Evolutionary conservation across 2,888 invertebrate genomes (phyloP).

Genomic region (Drosophila greeni): DNA sequence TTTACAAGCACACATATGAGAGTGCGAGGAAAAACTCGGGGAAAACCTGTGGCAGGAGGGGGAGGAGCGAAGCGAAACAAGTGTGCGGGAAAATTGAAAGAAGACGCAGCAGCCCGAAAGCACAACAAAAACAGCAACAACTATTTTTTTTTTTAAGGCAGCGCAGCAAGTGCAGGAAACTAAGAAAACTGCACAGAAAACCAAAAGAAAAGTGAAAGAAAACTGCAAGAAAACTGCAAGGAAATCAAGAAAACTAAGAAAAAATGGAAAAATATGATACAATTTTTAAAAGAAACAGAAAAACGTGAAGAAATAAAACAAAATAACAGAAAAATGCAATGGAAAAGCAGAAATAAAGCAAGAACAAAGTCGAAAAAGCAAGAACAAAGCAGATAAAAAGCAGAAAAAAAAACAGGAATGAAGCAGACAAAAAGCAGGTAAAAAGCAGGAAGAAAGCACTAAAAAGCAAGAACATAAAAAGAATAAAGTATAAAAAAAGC

Average conservation of each 20-base stretch:
- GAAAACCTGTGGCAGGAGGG: background rate
- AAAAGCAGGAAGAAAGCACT: background rate
- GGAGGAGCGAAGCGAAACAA: slow-evolving; percentile 7
- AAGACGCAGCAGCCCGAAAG: slow-evolving; percentile 54
- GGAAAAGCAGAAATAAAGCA: background rate
- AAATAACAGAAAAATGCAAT: background rate
- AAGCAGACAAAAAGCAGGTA: background rate
- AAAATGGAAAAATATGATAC: background rate
- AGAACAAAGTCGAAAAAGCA: background rate
- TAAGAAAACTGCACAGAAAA: slow-evolving; percentile 24
- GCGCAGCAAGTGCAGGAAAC: slow-evolving; percentile 52
- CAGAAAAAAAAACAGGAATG: background rate
- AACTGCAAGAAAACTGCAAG: slow-evolving; percentile 8
- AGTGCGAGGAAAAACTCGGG: slow-evolving; percentile 37
- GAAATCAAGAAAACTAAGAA: slow-evolving; percentile 6
- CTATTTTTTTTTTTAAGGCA: slow-evolving; percentile 31
- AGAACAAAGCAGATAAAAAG: background rate
- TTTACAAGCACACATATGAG: slow-evolving; percentile 75
- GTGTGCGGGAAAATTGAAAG: slow-evolving; percentile 47
- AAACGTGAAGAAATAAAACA: background rate
- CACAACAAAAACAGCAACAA: slow-evolving; percentile 42
- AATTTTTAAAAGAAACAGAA: slow-evolving; percentile 2
- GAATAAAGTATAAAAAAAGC: background rate
- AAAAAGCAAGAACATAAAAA: background rate
- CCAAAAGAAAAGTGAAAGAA: slow-evolving; percentile 8